phyloP scores from a whole-genome alignment of 2,888 invertebrate genomes.

The Branchellion lobata region DNA sequence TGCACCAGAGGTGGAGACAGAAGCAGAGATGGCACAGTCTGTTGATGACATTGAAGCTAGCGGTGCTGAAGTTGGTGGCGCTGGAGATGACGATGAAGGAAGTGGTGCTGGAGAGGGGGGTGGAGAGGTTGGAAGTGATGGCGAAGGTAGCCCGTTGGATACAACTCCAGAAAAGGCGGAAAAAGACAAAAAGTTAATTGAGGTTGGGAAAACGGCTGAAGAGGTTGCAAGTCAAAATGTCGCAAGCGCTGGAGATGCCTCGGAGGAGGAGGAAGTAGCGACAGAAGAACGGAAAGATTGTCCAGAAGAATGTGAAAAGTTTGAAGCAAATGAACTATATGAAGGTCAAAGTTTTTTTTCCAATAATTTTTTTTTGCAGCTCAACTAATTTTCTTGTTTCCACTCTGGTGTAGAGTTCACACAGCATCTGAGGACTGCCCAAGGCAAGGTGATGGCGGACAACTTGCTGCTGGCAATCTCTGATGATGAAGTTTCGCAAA shows the following conservation, averaged over 20 bases:
- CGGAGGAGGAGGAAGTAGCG: not conserved
- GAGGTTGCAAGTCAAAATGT: too few species aligned
- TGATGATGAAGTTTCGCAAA: not conserved
- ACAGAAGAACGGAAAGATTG: not conserved
- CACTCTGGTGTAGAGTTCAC: not conserved
- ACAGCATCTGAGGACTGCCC: not conserved
- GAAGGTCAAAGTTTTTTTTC: not conserved
- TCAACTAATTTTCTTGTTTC: too few species aligned
- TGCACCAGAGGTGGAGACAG: not conserved
- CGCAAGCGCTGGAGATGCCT: not conserved
- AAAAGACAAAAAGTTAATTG: too few species aligned
- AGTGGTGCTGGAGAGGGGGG: not conserved
- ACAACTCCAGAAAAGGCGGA: too few species aligned
- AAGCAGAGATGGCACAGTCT: not conserved
- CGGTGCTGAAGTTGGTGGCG: not conserved
- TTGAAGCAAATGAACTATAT: too few species aligned
- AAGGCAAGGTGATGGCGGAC: conserved; percentile 13
- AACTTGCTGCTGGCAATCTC: not conserved
- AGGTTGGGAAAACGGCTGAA: too few species aligned
- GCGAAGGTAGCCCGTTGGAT: too few species aligned
- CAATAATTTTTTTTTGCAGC: not conserved
- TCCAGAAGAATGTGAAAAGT: too few species aligned
- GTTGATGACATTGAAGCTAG: not conserved
- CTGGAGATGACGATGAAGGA: not conserved
- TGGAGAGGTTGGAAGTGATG: not conserved